These are phyloP conservation scores for Phaedon cochleariae DNA, from an alignment of 2,888 invertebrate species.

Conservation along the genomic window DNA sequence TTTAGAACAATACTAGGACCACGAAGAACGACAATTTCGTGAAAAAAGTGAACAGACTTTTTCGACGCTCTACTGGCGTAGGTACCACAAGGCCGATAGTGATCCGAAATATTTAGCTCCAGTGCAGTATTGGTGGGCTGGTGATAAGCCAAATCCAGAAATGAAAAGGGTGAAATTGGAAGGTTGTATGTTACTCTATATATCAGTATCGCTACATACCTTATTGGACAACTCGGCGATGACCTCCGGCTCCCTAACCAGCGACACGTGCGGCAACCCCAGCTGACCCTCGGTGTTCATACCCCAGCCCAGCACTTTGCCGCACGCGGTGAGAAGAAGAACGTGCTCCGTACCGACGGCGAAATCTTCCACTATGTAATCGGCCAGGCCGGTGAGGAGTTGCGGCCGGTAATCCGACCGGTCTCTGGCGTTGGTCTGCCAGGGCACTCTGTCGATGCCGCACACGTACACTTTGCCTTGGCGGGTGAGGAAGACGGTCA, in stretches of 20 bases:
- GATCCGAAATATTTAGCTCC: too few relatives aligned
- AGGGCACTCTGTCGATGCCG: constrained; percentile 69
- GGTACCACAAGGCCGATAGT: too few relatives aligned
- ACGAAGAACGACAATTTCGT: too few relatives aligned
- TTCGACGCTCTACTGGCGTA: too few relatives aligned
- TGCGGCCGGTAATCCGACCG: constrained; percentile 66
- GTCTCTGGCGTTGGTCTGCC: constrained; percentile 64
- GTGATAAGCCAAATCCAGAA: too few relatives aligned
- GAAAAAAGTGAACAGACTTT: too few relatives aligned
- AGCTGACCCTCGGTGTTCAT: constrained; percentile 71
- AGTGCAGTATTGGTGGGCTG: too few relatives aligned
- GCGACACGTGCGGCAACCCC: constrained; percentile 67
- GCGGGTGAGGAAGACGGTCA: constrained; percentile 69
- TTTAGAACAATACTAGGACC: too few relatives aligned
- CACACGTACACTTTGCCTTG: constrained; percentile 69
- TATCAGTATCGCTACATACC: background rate
- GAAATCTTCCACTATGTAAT: constrained; percentile 67
- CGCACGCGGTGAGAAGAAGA: constrained; percentile 66
- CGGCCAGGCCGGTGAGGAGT: constrained; percentile 62
- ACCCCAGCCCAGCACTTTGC: constrained; percentile 71
- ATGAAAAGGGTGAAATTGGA: too few relatives aligned
- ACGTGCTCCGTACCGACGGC: constrained; percentile 71
- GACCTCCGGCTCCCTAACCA: constrained; percentile 67
- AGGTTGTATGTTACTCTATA: too few relatives aligned
- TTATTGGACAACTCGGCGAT: constrained; percentile 65